Base-by-base conservation (phyloP, 2,888 invertebrate species). In the Quadroppia sp. region DNA sequence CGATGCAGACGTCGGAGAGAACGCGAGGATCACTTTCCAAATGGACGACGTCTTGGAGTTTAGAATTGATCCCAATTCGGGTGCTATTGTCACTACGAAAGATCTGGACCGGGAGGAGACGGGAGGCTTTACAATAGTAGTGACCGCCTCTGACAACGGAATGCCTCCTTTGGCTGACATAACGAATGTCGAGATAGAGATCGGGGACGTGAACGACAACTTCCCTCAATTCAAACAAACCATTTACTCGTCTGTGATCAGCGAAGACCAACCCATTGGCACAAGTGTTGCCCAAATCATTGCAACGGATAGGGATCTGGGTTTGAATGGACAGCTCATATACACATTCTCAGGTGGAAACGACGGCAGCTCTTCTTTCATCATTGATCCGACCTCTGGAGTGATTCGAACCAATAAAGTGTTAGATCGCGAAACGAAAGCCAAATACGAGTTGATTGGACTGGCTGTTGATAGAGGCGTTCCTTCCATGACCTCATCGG, bases 191-290 rank as follows among this genome's bases (percentile, higher is more conserved):
- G 95, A 97, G 82, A 93, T 99, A 78, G 90, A 92, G 0, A 89
- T 99, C 0, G 90, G 91, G 0, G 99, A 99, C 81, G 93, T 96
- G 0, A 99, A 99, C 81, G 98, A 99, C 81, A 95, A 96, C 81
- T 88, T 90, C 6, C 89, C 75, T 9, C 56, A 67, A 50, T 76
- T 77, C 45, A 56, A 90, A 76, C 72, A 77, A 69, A 87, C 89
- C 0, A 85, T 90, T 3, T 95, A 95, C 80, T 88, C 89, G 23
- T 90, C 92, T 0, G 89, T 88, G 4, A 89, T 95, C 28, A 86
- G 90, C 75, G 95, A 95, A 82, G 94, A 95, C 81, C 93, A 92
- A 20, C 84, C 91, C 77, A 89, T 93, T 75, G 91, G 91, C 82
- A 84, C 84, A 20, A 83, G 82, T 75, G 81, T 84, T 42, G 74